Evolutionary conservation across 2,888 invertebrate species (phyloP), one percentile per base, ranked within the genome.

Genomic region (Physocephala rufipes): DNA sequence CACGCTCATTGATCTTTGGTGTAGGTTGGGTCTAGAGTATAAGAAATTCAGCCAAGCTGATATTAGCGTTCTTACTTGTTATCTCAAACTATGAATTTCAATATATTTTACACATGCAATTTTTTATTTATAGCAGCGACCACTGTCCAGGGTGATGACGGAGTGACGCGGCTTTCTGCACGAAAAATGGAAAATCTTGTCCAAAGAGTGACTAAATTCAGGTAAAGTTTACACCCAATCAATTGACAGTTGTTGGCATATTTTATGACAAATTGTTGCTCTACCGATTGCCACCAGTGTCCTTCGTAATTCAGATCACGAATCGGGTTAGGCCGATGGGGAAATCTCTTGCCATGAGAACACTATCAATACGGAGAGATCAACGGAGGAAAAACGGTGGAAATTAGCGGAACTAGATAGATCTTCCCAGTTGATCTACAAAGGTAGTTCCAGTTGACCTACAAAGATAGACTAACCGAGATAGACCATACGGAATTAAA

Each of bases 201-300:
- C 26, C 62, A 68, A 68, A 68, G 51, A 68, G 49, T 68, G 68
- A 68, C 68, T 68, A 68, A 68, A 68, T 68, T 62, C 62, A 51
- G 51, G 68, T 68, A 61, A 68, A 62, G 68, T 68, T 68, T 68
- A 68, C 68, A 68, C 36, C 4, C 68, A 68, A 68, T 51, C 68
- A 68, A 61, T 68, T 68, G 68, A 62, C 68, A 68, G 61, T 30
- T 30, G 68, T 61, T 62, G 68, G 68, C 68, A 62, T 68, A 61
- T 68, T 62, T 68, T 61, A 55, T 28, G 67, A 59, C 67, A 59
- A 58, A 59, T 26, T 45, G 43, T 47, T 58, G 49, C 51, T 24
- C 4, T 19, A 12, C 5, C 36, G 36, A 36, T 36, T 26, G 47
- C 13, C 30, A 59, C 26, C 49, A 12, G 19, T n/a, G 19, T 3